Conservation (phyloP, 2,888 invertebrate genomes). For the Helobdella robusta region DNA sequence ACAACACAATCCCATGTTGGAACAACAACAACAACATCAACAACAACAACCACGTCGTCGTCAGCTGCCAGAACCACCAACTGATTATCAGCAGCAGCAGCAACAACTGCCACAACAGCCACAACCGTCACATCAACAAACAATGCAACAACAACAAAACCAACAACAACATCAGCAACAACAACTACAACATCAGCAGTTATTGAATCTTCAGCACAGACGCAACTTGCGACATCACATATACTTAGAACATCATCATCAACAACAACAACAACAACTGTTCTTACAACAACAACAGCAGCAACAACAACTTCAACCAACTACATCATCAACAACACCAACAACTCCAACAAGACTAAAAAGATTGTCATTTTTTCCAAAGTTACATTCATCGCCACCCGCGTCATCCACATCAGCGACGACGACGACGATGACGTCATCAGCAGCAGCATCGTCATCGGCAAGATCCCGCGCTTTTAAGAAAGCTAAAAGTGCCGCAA, state of each 20-base stretch:
- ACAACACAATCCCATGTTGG: conserved; percentile 17
- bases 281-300: not conserved
- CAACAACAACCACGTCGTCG: conserved; percentile 17
- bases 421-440: not conserved
- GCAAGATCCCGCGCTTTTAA: conserved; percentile 14
- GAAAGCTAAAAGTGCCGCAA: conserved; percentile 23
- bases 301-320: not conserved
- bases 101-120: conserved; percentile 4
- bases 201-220: not conserved
- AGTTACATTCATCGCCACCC: not conserved
- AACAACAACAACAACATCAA: conserved; percentile 19
- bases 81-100: not conserved
- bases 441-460: not conserved
- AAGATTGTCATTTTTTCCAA: conserved; percentile 6
- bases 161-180: conserved; percentile 4
- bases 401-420: conserved; percentile 1
- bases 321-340: not conserved
- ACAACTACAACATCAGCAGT: conserved; percentile 11
- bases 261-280: not conserved
- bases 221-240: not conserved
- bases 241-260: not conserved
- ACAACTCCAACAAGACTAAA: not conserved
- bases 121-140: not conserved
- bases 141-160: not conserved
- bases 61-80: conserved; percentile 14